A percentile compares a stretch with the other conserved stretches of the same genome.
Evolutionary conservation across 2,888 invertebrate species (phyloP).

Genomic region (Amorpha juglandis): DNA sequence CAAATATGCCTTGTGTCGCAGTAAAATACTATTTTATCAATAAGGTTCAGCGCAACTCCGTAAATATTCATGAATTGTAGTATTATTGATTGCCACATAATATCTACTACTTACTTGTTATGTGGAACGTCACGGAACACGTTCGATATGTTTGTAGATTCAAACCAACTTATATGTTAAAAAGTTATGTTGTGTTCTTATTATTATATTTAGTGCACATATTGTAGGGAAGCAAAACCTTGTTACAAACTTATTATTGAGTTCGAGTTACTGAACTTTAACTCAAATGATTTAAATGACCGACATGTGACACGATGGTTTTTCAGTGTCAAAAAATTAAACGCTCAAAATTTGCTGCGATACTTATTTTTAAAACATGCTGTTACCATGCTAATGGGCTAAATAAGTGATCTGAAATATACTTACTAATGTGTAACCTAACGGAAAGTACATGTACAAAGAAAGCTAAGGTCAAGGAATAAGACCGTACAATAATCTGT

Average conservation of each 20-base stretch:
- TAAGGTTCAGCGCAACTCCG: constrained; percentile 4
- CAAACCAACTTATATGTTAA: not conserved
- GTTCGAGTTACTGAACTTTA: not conserved
- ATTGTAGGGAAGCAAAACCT: not conserved
- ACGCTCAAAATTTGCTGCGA: constrained; percentile 1
- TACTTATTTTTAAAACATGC: not conserved
- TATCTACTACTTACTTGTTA: not conserved
- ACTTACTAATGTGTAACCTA: not conserved
- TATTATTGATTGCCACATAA: constrained; percentile 18
- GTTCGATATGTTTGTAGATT: not conserved
- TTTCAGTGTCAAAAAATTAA: constrained; percentile 12
- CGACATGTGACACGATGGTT: not conserved
- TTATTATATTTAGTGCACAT: not conserved
- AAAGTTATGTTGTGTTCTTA: not conserved
- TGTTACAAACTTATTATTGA: not conserved
- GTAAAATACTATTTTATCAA: constrained; percentile 10
- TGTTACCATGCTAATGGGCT: not conserved
- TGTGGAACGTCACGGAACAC: constrained; percentile 33
- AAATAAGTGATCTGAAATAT: constrained; percentile 10
- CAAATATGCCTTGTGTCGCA: not conserved
- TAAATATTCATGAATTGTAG: constrained; percentile 17
- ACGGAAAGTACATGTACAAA: not conserved
- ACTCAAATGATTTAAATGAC: not conserved
- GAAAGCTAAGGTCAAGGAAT: constrained; percentile 52
- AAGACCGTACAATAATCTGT: constrained; percentile 57